Evolutionary conservation across 2,797 vertebrate genomes (phyloP).

Genomic region (Propithecus perrieri): DNA sequence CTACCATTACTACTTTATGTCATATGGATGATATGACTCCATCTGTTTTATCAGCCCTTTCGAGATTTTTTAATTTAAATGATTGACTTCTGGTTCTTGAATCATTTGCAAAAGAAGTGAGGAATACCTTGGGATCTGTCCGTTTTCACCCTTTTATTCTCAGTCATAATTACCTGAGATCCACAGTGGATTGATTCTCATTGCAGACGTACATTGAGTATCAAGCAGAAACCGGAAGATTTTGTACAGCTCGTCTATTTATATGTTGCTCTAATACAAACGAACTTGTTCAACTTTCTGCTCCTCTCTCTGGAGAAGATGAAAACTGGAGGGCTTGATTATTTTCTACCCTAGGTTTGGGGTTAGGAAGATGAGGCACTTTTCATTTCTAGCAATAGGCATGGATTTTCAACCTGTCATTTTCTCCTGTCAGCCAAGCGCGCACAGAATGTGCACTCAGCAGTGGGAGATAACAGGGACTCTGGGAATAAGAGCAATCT

Average conservation of each 20-base stretch:
- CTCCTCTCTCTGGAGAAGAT: constrained; percentile 55
- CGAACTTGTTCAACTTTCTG: neutral
- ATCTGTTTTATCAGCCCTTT: constrained; percentile 61
- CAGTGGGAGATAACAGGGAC: constrained; percentile 28
- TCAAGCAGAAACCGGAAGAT: neutral
- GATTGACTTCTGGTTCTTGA: constrained; percentile 53
- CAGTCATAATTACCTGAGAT: constrained; percentile 50
- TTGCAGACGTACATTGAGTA: neutral
- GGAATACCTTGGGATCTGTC: constrained; percentile 39
- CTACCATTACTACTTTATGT: neutral
- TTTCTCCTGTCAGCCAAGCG: constrained; percentile 40
- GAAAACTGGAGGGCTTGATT: constrained; percentile 32
- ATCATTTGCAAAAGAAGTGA: constrained; percentile 41
- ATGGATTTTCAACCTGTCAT: constrained; percentile 48
- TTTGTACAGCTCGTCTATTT: neutral
- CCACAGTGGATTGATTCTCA: constrained; percentile 2
- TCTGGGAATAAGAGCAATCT: constrained; percentile 35
- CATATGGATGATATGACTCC: neutral
- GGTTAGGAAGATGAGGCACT: constrained; percentile 34
- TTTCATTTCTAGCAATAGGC: constrained; percentile 15
- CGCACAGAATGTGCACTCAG: neutral
- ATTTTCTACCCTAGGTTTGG: constrained; percentile 40
- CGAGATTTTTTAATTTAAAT: constrained; percentile 66
- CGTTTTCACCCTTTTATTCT: neutral
- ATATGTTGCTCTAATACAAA: neutral